Evolutionary conservation across 2,113 vertebrate genomes (phyloP).

Genomic region (Tupaia chinensis): DNA sequence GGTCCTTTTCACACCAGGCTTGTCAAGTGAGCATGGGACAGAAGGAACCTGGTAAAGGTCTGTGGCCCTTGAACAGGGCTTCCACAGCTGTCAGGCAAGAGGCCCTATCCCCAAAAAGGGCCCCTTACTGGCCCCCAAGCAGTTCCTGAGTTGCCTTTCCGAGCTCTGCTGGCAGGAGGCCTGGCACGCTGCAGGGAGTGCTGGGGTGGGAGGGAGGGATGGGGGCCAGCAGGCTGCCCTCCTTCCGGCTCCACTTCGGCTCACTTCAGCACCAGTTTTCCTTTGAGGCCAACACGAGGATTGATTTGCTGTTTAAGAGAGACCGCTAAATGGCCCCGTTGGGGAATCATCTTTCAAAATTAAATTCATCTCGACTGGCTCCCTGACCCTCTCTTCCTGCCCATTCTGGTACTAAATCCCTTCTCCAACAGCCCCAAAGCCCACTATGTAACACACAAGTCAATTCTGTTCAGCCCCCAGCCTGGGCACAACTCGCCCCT

Average conservation of each 20-base stretch:
- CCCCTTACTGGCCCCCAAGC: background rate
- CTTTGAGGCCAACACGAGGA: slow-evolving; percentile 33
- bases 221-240: background rate
- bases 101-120: background rate
- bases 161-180: background rate
- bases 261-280: background rate
- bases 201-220: background rate
- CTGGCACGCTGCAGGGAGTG: background rate
- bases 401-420: slow-evolving; percentile 7
- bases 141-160: background rate
- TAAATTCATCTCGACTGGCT: slow-evolving; percentile 50
- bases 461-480: background rate
- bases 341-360: slow-evolving; percentile 71
- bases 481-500: background rate
- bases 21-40: background rate
- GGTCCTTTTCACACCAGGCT: background rate
- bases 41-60: background rate
- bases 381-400: slow-evolving; percentile 52
- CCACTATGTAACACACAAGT: slow-evolving; percentile 48
- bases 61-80: background rate
- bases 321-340: background rate
- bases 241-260: background rate
- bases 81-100: background rate
- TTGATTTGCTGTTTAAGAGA: background rate
- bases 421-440: background rate